Base-by-base conservation (phyloP, 1,140 invertebrate genomes). In the Asbolus verrucosus region DNA sequence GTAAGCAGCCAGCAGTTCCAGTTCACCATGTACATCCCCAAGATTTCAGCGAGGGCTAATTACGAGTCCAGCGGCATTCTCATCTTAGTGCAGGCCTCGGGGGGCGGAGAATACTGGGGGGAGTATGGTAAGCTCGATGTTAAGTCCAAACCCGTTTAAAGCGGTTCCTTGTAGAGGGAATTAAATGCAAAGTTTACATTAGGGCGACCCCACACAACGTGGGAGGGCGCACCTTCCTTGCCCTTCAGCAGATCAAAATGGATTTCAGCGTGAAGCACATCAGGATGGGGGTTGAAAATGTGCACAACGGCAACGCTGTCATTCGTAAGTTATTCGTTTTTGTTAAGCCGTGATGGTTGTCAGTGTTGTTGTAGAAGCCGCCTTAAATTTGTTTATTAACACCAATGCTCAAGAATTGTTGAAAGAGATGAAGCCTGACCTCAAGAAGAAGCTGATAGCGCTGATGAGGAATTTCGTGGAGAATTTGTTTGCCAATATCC, bases 361-460 rank as follows among this genome's bases (percentile, higher is more conserved):
- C 6, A 31, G 4, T 36, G 46, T 15, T 33, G 1, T 69, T 46
- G 67, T 82, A 94, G 92, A 93, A 78, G 91, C 92, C 18, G 92
- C 92, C 24, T 78, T 94, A 36, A 94, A 94, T 82, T 81, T 92
- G n/a, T 93, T 94, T 80, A 94, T 94, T 78, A 94, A 94, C 78
- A 91, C 89, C 0, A 92, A 94, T 78, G 87, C 90, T 0, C 92
- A 94, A 76, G 92, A 93, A 71, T 81, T 94, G 5, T 78, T 93
- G 6, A 92, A 91, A 76, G 92, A 94, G 84, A 94, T 94, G 92
- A 94, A 94, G 80, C 92, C 92, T 0, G 89, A 91, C 78, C 83
- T 94, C 19, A 89, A 92, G 72, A 86, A 85, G 69, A 93, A 94
- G 77, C 82, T 94, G 1, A 85, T 92, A 2, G 84, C 87, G 41